phyloP scores from a whole-genome alignment of 1,140 invertebrate genomes.

The Aradophagus sp. region DNA sequence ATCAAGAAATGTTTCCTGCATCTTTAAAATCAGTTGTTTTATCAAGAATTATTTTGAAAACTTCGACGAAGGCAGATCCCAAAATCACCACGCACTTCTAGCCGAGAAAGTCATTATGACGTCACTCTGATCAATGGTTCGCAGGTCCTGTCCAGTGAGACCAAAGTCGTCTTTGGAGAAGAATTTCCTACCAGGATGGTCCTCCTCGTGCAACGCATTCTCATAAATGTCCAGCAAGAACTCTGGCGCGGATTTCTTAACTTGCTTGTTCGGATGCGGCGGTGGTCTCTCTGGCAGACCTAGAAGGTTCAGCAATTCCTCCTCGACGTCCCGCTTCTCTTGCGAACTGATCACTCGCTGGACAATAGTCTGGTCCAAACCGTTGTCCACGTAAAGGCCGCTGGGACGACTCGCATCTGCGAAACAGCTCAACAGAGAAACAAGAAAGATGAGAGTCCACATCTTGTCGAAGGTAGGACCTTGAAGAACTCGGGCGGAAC shows the following conservation, averaged over 20 bases:
- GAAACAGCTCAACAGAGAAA: conserved; percentile 1
- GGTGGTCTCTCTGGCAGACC: conserved; percentile 88
- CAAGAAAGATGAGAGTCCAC: conserved; percentile 3
- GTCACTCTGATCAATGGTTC: conserved; percentile 91
- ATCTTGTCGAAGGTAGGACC: conserved; percentile 4
- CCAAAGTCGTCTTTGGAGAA: conserved; percentile 77
- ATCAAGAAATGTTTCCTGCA: too few species aligned
- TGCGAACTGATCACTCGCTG: conserved; percentile 78
- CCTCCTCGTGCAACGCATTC: conserved; percentile 74
- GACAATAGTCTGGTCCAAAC: conserved; percentile 89
- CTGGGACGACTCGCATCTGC: conserved; percentile 59
- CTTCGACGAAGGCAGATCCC: background rate
- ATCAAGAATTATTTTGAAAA: too few species aligned
- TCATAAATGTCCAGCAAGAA: conserved; percentile 93
- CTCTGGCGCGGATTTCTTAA: conserved; percentile 87
- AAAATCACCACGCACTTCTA: conserved; percentile 79
- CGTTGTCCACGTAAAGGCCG: conserved; percentile 91
- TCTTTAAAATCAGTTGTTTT: too few species aligned
- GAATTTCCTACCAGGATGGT: conserved; percentile 65
- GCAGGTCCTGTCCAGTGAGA: conserved; percentile 85
- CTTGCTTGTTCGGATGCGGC: conserved; percentile 69
- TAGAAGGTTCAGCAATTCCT: conserved; percentile 90
- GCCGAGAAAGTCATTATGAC: conserved; percentile 95
- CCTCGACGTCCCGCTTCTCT: conserved; percentile 87
- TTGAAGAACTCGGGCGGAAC: background rate